Evolutionary conservation across 35 echinoderm and acorn worm species (phyloP).

Genomic region (Patiria miniata): DNA sequence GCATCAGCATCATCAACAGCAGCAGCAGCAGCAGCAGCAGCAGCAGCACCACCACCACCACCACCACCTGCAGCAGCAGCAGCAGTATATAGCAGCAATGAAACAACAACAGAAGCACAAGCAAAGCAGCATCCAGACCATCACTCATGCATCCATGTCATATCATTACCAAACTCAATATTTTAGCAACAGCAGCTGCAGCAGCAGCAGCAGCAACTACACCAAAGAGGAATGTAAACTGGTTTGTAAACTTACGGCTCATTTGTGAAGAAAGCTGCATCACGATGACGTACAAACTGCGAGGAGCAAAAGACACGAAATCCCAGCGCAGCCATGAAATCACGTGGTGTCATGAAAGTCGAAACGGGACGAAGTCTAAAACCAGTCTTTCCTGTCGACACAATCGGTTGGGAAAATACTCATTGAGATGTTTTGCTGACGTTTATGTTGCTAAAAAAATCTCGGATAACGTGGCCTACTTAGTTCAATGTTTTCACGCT

Average conservation of each 20-base stretch:
- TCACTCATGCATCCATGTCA: background rate
- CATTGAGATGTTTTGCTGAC: background rate
- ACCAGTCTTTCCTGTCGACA: slow-evolving; percentile 31
- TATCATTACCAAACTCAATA: background rate
- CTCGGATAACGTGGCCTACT: too few relatives aligned
- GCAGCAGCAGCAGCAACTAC: too few relatives aligned
- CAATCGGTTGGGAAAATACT: too few relatives aligned
- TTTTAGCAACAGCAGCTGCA: background rate
- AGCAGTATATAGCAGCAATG: background rate
- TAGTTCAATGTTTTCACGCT: too few relatives aligned
- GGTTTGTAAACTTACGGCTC: slow-evolving; percentile 66
- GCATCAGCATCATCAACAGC: too few relatives aligned
- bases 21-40: too few relatives aligned
- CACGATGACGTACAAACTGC: slow-evolving; percentile 61
- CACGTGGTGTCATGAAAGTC: slow-evolving; percentile 55
- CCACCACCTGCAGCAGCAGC: background rate
- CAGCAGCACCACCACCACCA: background rate
- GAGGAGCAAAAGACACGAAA: slow-evolving; percentile 75
- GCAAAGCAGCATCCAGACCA: background rate
- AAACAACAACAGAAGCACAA: background rate
- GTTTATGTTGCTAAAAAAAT: background rate
- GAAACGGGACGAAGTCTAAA: slow-evolving; percentile 68
- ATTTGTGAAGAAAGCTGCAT: slow-evolving; percentile 48
- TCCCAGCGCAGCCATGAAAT: slow-evolving; percentile 63
- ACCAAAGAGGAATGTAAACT: background rate